These are phyloP conservation scores for Raphicerus campestris DNA, from an alignment of 2,113 vertebrate species.

Conservation along the genomic window DNA sequence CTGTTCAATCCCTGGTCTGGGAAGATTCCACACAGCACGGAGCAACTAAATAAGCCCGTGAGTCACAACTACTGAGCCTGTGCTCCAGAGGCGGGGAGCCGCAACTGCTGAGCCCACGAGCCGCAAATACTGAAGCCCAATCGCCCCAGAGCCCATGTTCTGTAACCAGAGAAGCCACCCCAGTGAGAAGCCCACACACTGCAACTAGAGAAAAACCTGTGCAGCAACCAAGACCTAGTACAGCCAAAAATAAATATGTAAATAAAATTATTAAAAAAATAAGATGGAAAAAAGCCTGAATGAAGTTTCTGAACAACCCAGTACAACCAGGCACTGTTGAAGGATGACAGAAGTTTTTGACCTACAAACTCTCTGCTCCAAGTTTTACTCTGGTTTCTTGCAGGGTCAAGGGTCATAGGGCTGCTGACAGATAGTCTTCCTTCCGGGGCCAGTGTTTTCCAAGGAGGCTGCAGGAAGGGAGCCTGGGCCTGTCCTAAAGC, in stretches of 20 bases:
- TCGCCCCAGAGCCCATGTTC: not conserved
- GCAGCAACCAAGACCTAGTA: not conserved
- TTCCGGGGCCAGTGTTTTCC: not conserved
- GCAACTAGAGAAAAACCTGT: not conserved
- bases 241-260: not conserved
- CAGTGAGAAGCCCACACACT: not conserved
- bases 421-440: not conserved
- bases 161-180: not conserved
- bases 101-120: not conserved
- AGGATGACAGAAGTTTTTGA: not conserved
- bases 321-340: not conserved
- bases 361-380: not conserved
- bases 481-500: not conserved
- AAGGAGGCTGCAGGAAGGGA: not conserved
- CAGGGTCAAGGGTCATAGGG: not conserved
- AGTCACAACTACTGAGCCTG: not conserved
- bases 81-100: not conserved
- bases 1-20: not conserved
- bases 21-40: not conserved
- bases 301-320: not conserved
- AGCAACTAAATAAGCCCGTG: not conserved
- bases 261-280: not conserved
- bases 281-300: not conserved
- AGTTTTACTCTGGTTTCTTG: not conserved
- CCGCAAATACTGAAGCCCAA: not conserved